Conservation (phyloP, 2,888 invertebrate genomes). For the Thera obeliscata region DNA sequence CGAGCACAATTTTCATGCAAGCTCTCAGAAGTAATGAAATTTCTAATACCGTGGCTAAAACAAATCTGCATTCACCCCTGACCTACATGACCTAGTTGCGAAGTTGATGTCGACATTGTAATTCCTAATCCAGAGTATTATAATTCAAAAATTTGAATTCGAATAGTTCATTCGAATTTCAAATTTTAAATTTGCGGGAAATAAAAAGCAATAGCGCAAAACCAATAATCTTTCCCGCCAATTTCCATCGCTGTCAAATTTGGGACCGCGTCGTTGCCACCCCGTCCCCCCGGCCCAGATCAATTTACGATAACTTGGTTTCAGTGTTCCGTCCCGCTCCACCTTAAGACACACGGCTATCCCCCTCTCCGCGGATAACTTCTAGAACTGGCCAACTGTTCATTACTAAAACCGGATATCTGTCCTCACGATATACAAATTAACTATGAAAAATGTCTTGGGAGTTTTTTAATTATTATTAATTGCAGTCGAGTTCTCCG, state of each 20-base stretch:
- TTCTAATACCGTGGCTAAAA: conserved; percentile 57
- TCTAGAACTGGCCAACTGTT: conserved; percentile 72
- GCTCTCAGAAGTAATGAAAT: conserved; percentile 51
- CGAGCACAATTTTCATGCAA: conserved; percentile 45
- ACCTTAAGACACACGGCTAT: conserved; percentile 77
- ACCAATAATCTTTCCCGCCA: conserved; percentile 83
- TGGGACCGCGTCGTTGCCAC: conserved; percentile 70
- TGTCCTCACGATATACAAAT: conserved; percentile 43
- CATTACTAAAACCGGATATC: conserved; percentile 59
- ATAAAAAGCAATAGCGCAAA: conserved; percentile 50
- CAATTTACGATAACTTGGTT: conserved; percentile 83
- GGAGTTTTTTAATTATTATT: conserved; percentile 31
- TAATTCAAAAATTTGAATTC: conserved; percentile 38
- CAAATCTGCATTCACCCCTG: conserved; percentile 57
- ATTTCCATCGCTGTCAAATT: conserved; percentile 85
- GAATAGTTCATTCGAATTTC: conserved; percentile 34
- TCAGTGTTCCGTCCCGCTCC: conserved; percentile 79
- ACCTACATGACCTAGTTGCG: conserved; percentile 66
- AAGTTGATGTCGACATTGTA: conserved; percentile 41
- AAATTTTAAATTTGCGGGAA: conserved; percentile 33
- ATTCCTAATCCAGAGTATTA: conserved; percentile 47
- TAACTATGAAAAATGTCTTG: conserved; percentile 34
- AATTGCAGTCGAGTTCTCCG: conserved; percentile 21
- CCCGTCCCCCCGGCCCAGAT: conserved; percentile 70
- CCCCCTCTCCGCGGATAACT: conserved; percentile 78